Percentiles rank a stretch among this genome's conserved stretches.
Conservation (phyloP, 2,797 vertebrate species). For the Micromesistius poutassou region DNA sequence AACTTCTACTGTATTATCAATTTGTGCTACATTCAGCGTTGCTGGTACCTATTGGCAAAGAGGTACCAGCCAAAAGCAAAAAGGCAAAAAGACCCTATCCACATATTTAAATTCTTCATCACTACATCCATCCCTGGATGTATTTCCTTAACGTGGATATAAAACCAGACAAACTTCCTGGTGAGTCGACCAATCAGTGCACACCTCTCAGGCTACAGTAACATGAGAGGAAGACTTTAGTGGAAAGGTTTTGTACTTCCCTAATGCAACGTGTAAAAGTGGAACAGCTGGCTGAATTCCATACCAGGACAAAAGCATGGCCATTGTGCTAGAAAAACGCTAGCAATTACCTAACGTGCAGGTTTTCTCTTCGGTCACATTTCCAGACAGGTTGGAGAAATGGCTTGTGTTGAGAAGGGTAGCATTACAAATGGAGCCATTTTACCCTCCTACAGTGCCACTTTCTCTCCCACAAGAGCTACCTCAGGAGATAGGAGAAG, state of each 20-base stretch:
- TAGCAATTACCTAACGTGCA: constrained; percentile 57
- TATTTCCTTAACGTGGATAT: neutral
- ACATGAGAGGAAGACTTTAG: constrained; percentile 37
- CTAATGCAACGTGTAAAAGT: constrained; percentile 52
- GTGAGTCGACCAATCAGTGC: constrained; percentile 21
- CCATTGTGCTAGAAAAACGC: constrained; percentile 28
- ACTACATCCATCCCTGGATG: neutral
- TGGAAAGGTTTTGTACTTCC: constrained; percentile 49
- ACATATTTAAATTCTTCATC: neutral
- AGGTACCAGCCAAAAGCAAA: too few relatives aligned
- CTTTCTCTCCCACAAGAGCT: constrained; percentile 35
- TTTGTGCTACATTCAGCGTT: too few relatives aligned
- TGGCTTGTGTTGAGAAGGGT: constrained; percentile 35
- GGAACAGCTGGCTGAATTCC: constrained; percentile 56
- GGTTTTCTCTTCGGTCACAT: constrained; percentile 27
- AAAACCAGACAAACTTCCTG: constrained; percentile 20
- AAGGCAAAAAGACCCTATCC: too few relatives aligned
- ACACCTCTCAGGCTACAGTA: constrained; percentile 19
- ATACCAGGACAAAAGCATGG: constrained; percentile 49
- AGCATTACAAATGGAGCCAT: constrained; percentile 47
- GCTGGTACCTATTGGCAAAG: too few relatives aligned
- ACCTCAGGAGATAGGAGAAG: constrained; percentile 37
- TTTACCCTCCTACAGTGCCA: constrained; percentile 37
- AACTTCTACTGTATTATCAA: too few relatives aligned
- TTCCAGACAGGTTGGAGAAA: constrained; percentile 2